Base-by-base conservation (phyloP, 2,113 vertebrate species). In the Podiceps cristatus region DNA sequence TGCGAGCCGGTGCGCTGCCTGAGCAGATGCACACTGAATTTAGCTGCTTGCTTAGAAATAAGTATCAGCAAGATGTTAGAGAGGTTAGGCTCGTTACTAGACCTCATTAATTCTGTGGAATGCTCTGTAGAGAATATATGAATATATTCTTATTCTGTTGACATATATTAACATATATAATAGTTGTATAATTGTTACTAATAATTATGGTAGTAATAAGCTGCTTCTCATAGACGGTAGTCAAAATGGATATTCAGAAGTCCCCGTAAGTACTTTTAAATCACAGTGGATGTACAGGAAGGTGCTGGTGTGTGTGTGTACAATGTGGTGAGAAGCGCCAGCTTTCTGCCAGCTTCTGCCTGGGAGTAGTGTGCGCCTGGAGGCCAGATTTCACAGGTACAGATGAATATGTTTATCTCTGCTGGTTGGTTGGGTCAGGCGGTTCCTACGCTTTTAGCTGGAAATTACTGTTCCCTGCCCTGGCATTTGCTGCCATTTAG, bases 161-260 rank as follows among this genome's bases (percentile, higher is more conserved):
- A 94, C 90, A 93, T 95, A 87, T 91, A 96, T 97, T 96, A 97
- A 93, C 93, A 94, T 96, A 96, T 53, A 93, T 96, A 96, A 96
- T 96, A 93, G 93, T 96, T 95, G 90, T 96, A 58, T 97, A 96
- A 96, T 96, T 95, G 92, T 96, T 95, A 73, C 90, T 93, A 86
- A 75, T 96, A 95, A 95, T 94, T 82, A 60, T 52, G 68, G 62
- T 90, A 68, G 83, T 95, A 82, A 91, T 73, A 96, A 90, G 95
- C 85, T 82, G 1, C 73, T 94, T 87, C 81, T 93, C 24, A 0
- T 33, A 97, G 77, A 82, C 71, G 73, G 1, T 24, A 75, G 69
- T 87, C 56, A 91, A 69, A 91, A 62, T 82, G 92, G 87, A 45
- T 94, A 35, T 73, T 68, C 81, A 50, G 62, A 75, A 73, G 77